Evolutionary conservation across 2,113 vertebrate species (phyloP).

Genomic region (Mugil cephalus): DNA sequence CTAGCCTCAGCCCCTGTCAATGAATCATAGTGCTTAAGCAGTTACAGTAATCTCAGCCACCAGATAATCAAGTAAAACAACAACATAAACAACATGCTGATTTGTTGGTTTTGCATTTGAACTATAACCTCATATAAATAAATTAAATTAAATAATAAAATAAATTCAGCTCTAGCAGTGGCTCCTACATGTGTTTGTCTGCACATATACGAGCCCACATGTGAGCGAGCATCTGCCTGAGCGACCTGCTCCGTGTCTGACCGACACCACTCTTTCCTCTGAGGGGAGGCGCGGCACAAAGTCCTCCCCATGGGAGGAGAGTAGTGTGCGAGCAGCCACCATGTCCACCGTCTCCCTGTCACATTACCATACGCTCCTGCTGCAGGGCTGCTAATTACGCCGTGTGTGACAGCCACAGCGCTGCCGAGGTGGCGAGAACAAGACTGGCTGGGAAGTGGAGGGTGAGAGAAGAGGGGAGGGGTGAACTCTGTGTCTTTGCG

Average conservation of each 20-base stretch:
- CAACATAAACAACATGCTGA: too few relatives aligned
- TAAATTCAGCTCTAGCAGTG: too few relatives aligned
- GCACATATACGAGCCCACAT: too few relatives aligned
- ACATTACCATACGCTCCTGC: slow-evolving; percentile 76
- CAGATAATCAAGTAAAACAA: too few relatives aligned
- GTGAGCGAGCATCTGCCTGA: not conserved
- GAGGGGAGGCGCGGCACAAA: slow-evolving; percentile 10
- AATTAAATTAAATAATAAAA: too few relatives aligned
- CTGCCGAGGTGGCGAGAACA: slow-evolving; percentile 65
- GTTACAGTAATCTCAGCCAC: too few relatives aligned
- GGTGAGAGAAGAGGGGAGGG: slow-evolving; percentile 3
- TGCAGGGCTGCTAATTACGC: slow-evolving; percentile 74
- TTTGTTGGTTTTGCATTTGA: too few relatives aligned
- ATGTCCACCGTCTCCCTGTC: slow-evolving; percentile 71
- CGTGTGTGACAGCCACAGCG: slow-evolving; percentile 67
- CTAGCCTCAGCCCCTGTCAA: too few relatives aligned
- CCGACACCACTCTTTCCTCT: slow-evolving; percentile 10
- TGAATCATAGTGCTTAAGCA: too few relatives aligned
- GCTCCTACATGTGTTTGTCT: not conserved
- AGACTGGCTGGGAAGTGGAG: slow-evolving; percentile 37
- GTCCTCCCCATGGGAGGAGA: slow-evolving; percentile 34
- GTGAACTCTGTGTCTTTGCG: slow-evolving; percentile 23
- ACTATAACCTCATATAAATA: too few relatives aligned
- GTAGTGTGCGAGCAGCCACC: slow-evolving; percentile 57
- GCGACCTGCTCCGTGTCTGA: slow-evolving; percentile 32